A percentile compares a stretch with the other conserved stretches of the same genome.
Evolutionary conservation across 2,888 invertebrate genomes (phyloP).

Genomic region (Hecatera dysodea): DNA sequence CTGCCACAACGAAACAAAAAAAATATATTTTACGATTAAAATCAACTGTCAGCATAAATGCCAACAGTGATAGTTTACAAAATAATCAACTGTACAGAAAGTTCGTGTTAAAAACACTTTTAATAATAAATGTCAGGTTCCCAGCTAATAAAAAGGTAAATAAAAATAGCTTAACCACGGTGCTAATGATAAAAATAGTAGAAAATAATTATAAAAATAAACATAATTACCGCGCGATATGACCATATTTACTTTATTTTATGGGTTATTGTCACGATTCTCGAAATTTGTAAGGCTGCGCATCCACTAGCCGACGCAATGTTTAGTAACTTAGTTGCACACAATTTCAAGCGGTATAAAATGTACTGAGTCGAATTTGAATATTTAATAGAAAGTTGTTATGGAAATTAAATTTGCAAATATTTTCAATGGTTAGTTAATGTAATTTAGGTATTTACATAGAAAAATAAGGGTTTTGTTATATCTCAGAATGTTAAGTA

Average conservation of each 20-base stretch:
- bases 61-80: conserved; percentile 13
- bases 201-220: conserved; percentile 69
- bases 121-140: conserved; percentile 27
- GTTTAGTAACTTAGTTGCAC: background rate
- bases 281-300: conserved; percentile 7
- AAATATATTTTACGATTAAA: background rate
- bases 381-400: background rate
- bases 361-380: background rate
- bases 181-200: conserved; percentile 64
- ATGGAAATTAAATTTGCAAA: no score
- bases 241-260: conserved; percentile 71
- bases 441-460: no score
- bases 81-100: conserved; percentile 7
- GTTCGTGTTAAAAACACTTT: conserved; percentile 30
- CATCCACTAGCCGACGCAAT: conserved; percentile 4
- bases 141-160: conserved; percentile 34
- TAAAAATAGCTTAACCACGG: conserved; percentile 33
- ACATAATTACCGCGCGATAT: conserved; percentile 68
- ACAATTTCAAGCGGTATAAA: background rate
- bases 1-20: background rate
- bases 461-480: no score
- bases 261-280: conserved; percentile 72
- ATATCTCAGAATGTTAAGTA: no score
- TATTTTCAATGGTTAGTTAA: no score
- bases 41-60: background rate